Base-by-base conservation (phyloP, 2,888 invertebrate species). In the Drosophila phalerata region DNA sequence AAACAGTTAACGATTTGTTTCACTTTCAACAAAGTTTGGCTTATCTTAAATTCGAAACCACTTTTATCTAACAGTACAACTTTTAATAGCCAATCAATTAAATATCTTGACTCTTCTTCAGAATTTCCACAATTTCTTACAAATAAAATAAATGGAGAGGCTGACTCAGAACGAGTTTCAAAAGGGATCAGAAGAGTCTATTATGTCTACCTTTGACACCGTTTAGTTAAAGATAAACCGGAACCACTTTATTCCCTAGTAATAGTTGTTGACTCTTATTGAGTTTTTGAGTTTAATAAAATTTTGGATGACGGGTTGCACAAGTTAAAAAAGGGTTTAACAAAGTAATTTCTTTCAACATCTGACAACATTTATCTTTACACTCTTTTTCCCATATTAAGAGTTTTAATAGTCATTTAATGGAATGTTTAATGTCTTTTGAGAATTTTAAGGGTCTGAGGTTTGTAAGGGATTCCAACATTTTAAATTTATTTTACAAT, bases 1-100 rank as follows among this genome's bases (percentile, higher is more conserved):
- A n/a, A 30, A 17, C 42, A 30, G 11, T n/a, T 13, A 42, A 55
- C 40, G 52, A 40, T 53, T 53, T 53, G 52, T 53, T 43, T n/a
- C 10, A 53, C 40, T 19, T 40, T 28, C 1, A 15, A 37, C 25
- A 51, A 37, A 51, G 51, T 37, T 51, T 22, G 32, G 55, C 45
- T 57, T 45, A 56, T 45, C 34, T 43, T 19, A 5, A 30, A 55
- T 55, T 55, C 43, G 6, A 45, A 45, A 25, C 15, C 45, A 37
- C 15, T 37, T 45, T 45, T 45, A 56, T 47, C 47, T 25, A 52
- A 52, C 15, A 25, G 38, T 38, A 25, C 38, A 52, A 34, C 13
- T 19, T 49, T 49, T 49, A 49, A 34, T 30, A 55, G 17, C 42
- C 30, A 55, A 19, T 42, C 53, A 37, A 37, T 52, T 38, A 30